Evolutionary conservation across 2,888 invertebrate species (phyloP).

Genomic region (Phrixothrix hirtus): DNA sequence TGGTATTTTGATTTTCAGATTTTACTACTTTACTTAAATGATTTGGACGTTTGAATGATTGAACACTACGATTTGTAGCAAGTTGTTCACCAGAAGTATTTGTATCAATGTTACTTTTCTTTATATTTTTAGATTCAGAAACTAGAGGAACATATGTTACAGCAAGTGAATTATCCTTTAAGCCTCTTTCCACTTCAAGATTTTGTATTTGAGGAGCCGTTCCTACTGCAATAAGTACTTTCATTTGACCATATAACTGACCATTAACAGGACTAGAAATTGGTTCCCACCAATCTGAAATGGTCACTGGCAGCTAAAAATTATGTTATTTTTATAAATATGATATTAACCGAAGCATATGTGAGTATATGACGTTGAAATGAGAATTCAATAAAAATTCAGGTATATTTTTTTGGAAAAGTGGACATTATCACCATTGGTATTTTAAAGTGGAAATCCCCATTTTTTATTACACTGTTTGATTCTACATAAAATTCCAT

Average conservation of each 20-base stretch:
- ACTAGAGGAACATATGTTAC: conserved; percentile 35
- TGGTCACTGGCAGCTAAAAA: conserved; percentile 62
- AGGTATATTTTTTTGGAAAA: too few species aligned
- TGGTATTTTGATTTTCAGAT: not conserved
- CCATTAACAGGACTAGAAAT: conserved; percentile 57
- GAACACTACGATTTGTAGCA: not conserved
- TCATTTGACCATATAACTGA: conserved; percentile 59
- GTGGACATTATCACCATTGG: too few species aligned
- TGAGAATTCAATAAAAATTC: too few species aligned
- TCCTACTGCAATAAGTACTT: conserved; percentile 64
- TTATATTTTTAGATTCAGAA: conserved; percentile 5
- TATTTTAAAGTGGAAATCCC: too few species aligned
- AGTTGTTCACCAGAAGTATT: not conserved
- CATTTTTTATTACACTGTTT: too few species aligned
- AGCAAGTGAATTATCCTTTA: conserved; percentile 47
- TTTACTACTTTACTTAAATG: conserved; percentile 5
- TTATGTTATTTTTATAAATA: too few species aligned
- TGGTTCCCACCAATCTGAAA: conserved; percentile 64
- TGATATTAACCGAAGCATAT: too few species aligned
- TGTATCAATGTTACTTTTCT: conserved; percentile 1
- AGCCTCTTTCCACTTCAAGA: conserved; percentile 55
- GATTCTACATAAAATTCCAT: too few species aligned
- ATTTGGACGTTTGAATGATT: conserved; percentile 7
- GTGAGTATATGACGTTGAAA: too few species aligned
- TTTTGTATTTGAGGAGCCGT: conserved; percentile 63